These are phyloP conservation scores for Platyura marginata DNA, from an alignment of 1,140 invertebrate species.

Conservation along the genomic window DNA sequence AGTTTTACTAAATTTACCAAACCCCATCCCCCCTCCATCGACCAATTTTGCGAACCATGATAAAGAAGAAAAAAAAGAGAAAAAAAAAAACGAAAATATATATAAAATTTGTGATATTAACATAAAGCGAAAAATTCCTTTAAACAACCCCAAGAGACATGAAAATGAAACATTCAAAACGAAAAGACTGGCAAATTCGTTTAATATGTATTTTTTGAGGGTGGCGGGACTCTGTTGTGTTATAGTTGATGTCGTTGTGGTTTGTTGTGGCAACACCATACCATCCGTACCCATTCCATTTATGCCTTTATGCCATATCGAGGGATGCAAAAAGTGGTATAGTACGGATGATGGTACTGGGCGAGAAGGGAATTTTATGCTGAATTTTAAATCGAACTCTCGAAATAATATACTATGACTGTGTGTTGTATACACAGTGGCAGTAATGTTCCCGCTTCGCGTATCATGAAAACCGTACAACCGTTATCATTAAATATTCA, in stretches of 20 bases:
- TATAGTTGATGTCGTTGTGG: too few relatives aligned
- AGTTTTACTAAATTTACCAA: too few relatives aligned
- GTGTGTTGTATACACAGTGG: background rate
- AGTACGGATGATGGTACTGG: background rate
- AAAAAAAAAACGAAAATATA: background rate
- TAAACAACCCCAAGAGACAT: background rate
- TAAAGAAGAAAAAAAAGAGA: background rate
- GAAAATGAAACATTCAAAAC: background rate
- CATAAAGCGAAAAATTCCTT: background rate
- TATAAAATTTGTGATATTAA: background rate
- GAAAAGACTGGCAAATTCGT: background rate
- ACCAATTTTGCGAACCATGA: too few relatives aligned
- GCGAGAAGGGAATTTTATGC: background rate
- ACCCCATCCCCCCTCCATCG: too few relatives aligned
- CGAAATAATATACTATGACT: background rate
- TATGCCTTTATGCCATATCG: too few relatives aligned
- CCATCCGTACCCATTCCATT: too few relatives aligned
- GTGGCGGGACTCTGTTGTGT: too few relatives aligned
- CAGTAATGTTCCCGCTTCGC: background rate
- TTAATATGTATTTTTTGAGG: background rate
- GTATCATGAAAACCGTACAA: background rate
- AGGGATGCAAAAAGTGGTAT: background rate
- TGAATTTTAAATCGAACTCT: background rate
- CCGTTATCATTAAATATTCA: background rate
- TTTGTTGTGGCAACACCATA: too few relatives aligned